A percentile compares a stretch with the other conserved stretches of the same genome.
Conservation (phyloP, 2,797 vertebrate species). For the Channa striata region DNA sequence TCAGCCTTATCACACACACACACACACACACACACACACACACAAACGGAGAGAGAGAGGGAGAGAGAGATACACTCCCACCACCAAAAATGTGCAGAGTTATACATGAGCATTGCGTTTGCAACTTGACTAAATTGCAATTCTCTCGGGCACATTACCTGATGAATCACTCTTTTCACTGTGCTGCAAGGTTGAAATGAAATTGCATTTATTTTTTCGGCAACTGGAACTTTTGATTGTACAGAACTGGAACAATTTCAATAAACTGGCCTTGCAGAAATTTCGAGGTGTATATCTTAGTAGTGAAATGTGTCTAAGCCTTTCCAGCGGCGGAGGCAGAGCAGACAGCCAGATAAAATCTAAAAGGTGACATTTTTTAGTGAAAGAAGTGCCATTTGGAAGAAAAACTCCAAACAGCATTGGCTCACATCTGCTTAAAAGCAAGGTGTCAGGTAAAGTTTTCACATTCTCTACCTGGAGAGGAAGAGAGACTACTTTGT, state of each 20-base stretch:
- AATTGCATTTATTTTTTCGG: conserved; percentile 7
- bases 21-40: conserved; percentile 15
- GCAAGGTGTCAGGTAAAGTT: background rate
- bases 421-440: conserved; percentile 1
- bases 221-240: conserved; percentile 6
- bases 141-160: conserved; percentile 14
- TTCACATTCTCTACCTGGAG: background rate
- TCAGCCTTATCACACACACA: conserved; percentile 45
- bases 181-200: background rate
- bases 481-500: conserved; percentile 6
- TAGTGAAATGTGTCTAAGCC: background rate
- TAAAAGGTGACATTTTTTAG: conserved; percentile 4
- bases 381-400: background rate
- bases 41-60: too few species aligned
- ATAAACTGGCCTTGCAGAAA: conserved; percentile 31
- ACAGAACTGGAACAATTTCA: conserved; percentile 18
- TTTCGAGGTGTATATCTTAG: conserved; percentile 1
- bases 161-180: conserved; percentile 28
- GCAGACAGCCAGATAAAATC: background rate
- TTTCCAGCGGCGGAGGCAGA: background rate
- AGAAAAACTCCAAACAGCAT: background rate
- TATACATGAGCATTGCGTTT: conserved; percentile 14
- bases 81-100: conserved; percentile 14
- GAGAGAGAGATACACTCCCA: too few species aligned
- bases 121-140: conserved; percentile 20